Percentiles rank a stretch among this genome's conserved stretches.
These are phyloP conservation scores for Apolygus lucorum DNA, from an alignment of 1,140 invertebrate species.

Conservation along the genomic window DNA sequence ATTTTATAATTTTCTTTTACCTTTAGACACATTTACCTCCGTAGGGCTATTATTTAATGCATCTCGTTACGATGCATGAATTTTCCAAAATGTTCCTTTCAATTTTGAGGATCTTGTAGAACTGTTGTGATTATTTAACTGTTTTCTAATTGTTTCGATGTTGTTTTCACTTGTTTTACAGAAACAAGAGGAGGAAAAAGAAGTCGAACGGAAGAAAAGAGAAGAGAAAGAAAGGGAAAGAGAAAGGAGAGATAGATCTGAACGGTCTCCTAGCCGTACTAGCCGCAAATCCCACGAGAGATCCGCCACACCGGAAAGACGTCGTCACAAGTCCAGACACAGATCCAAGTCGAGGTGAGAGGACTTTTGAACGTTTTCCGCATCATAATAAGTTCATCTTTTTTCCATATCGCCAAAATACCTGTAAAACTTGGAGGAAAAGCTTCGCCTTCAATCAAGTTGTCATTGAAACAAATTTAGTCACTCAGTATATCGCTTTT, in stretches of 20 bases:
- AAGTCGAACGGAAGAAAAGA: slow-evolving; percentile 38
- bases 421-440: too few relatives aligned
- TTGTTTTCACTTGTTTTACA: slow-evolving; percentile 41
- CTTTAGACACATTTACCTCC: not conserved
- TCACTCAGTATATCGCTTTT: too few relatives aligned
- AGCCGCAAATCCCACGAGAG: slow-evolving; percentile 33
- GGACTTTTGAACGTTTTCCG: too few relatives aligned
- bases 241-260: slow-evolving; percentile 34
- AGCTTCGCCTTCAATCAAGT: too few relatives aligned
- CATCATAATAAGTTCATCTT: too few relatives aligned
- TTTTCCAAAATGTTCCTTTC: not conserved
- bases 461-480: too few relatives aligned
- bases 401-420: too few relatives aligned
- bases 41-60: not conserved
- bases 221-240: slow-evolving; percentile 36
- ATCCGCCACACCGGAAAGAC: slow-evolving; percentile 26
- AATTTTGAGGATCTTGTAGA: not conserved
- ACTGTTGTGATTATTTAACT: not conserved
- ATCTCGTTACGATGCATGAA: slow-evolving; percentile 1
- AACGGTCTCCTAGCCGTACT: slow-evolving; percentile 47
- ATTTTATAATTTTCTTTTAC: not conserved
- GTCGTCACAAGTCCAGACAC: slow-evolving; percentile 25
- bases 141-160: not conserved
- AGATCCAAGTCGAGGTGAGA: slow-evolving; percentile 28
- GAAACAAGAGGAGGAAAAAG: slow-evolving; percentile 50